Percentiles rank a stretch among this genome's conserved stretches.
phyloP scores from a whole-genome alignment of 2,888 invertebrate genomes.

The Eudemis profundana region DNA sequence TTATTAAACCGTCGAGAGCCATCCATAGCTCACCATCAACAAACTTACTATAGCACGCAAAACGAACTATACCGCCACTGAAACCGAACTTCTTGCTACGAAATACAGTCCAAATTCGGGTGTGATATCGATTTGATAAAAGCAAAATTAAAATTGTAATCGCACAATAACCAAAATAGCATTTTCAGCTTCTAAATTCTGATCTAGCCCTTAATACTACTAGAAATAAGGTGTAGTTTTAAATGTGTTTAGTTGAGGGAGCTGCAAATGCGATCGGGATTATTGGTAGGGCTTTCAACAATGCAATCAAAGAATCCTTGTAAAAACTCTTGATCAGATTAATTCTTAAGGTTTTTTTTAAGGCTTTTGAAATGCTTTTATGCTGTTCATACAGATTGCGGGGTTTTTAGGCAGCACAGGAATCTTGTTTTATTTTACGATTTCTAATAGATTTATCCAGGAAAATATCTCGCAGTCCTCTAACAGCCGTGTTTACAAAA shows the following conservation, averaged over 20 bases:
- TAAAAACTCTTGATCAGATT: conserved; percentile 30
- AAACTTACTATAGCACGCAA: too few species aligned
- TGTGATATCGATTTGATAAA: background rate
- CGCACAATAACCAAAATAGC: background rate
- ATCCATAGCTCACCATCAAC: conserved; percentile 27
- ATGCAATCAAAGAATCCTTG: conserved; percentile 37
- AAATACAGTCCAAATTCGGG: conserved; percentile 1
- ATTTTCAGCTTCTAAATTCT: background rate
- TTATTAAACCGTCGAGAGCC: conserved; percentile 39
- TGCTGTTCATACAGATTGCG: conserved; percentile 10
- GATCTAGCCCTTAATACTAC: background rate
- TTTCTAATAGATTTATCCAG: background rate
- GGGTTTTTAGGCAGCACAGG: background rate
- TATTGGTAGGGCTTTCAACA: conserved; percentile 42
- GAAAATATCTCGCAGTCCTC: too few species aligned
- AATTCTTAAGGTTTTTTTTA: conserved; percentile 25
- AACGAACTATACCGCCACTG: background rate
- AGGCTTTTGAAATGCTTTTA: conserved; percentile 12
- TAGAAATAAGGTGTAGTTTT: background rate
- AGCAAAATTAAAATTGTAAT: conserved; percentile 21
- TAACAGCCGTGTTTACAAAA: too few species aligned
- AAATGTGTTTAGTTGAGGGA: background rate
- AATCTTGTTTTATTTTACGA: background rate
- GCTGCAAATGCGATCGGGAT: background rate
- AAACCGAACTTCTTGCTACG: background rate